A percentile compares a stretch with the other conserved stretches of the same genome.
Evolutionary conservation across 2,113 vertebrate species (phyloP).

Genomic region (Takifugu bimaculatus): DNA sequence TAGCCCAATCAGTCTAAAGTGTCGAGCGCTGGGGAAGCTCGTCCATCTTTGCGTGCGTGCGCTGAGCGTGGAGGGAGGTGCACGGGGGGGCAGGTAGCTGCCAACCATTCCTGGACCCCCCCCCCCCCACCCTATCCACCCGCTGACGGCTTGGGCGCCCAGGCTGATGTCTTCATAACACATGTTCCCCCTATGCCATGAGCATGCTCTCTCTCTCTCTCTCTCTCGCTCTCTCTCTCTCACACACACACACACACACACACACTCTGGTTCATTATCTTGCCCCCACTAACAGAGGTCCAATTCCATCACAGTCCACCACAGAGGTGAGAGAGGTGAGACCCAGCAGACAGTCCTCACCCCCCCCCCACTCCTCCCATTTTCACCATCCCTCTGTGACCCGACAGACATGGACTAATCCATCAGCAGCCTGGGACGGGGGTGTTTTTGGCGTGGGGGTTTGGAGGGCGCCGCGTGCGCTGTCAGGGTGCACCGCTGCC

Average conservation of each 20-base stretch:
- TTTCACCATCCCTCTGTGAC: slow-evolving; percentile 54
- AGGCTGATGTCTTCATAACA: slow-evolving; percentile 67
- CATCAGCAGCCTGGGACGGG: slow-evolving; percentile 49
- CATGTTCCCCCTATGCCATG: slow-evolving; percentile 75
- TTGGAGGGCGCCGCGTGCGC: slow-evolving; percentile 45
- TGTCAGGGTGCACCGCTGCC: slow-evolving; percentile 49
- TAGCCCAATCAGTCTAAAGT: slow-evolving; percentile 67
- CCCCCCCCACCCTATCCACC: slow-evolving; percentile 13
- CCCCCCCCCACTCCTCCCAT: slow-evolving; percentile 26
- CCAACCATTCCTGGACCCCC: slow-evolving; percentile 48
- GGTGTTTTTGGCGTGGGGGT: slow-evolving; percentile 34
- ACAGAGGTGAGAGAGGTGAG: slow-evolving; percentile 65
- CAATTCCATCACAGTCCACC: slow-evolving; percentile 53
- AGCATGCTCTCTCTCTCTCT: slow-evolving; percentile 16
- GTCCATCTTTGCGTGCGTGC: slow-evolving; percentile 16
- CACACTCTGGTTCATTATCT: slow-evolving; percentile 57
- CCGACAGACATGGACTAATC: slow-evolving; percentile 58
- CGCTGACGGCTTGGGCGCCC: slow-evolving; percentile 43
- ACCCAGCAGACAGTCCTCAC: slow-evolving; percentile 40
- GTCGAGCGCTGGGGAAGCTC: slow-evolving; percentile 40
- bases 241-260: slow-evolving; percentile 46
- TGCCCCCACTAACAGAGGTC: slow-evolving; percentile 33
- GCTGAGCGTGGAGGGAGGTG: slow-evolving; percentile 7
- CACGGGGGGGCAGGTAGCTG: slow-evolving; percentile 74
- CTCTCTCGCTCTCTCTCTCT: slow-evolving; percentile 37